These are phyloP conservation scores for Capreolus pygargus DNA, from an alignment of 2,113 vertebrate genomes.

Conservation along the genomic window DNA sequence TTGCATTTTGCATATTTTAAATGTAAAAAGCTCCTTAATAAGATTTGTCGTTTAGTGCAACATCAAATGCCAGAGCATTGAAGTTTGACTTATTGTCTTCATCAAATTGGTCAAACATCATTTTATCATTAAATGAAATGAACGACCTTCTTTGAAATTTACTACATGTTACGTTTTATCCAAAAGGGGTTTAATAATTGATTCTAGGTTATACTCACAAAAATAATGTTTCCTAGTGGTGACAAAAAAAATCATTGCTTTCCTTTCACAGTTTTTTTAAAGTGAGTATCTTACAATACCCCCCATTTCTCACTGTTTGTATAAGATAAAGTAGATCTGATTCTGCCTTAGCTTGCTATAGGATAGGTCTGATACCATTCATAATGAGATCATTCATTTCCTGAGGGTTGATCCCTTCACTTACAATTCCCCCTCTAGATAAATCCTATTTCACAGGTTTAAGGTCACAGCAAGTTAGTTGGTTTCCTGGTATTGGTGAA, in stretches of 20 bases:
- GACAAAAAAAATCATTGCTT: neutral
- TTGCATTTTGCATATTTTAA: conserved; percentile 78
- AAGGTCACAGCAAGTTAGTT: neutral
- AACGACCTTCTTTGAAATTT: neutral
- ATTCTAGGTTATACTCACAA: neutral
- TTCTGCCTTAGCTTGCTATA: neutral
- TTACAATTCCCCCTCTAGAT: neutral
- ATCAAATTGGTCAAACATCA: conserved; percentile 8
- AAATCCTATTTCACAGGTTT: neutral
- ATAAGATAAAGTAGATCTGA: neutral
- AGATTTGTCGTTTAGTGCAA: conserved; percentile 42
- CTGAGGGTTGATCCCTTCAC: neutral
- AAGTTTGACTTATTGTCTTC: conserved; percentile 53
- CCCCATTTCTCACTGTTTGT: neutral
- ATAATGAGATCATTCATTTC: neutral
- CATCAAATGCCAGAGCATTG: neutral
- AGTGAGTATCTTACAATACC: neutral
- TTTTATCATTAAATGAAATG: neutral
- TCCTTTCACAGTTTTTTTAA: neutral
- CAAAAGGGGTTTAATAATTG: conserved; percentile 2
- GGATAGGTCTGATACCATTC: neutral
- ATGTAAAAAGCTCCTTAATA: conserved; percentile 42
- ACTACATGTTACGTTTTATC: neutral
- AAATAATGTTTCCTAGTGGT: neutral
- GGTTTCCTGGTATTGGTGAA: neutral